Evolutionary conservation across 2,888 invertebrate species (phyloP).

Genomic region (Mimumesa dahlbomi): DNA sequence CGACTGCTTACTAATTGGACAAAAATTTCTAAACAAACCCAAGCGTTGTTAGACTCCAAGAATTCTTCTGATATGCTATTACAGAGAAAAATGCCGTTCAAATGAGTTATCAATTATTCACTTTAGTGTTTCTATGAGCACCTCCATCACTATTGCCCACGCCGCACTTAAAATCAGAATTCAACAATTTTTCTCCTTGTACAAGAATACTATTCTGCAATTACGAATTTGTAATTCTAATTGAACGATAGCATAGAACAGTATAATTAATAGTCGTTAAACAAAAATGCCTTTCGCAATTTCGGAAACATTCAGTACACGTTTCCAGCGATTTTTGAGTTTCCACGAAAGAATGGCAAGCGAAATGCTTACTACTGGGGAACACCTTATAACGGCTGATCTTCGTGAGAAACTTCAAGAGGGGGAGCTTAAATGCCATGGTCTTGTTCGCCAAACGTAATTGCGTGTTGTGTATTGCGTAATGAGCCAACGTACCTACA

Average conservation of each 20-base stretch:
- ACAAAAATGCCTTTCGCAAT: too few species aligned
- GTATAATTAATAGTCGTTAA: too few species aligned
- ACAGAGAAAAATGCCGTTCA: background rate
- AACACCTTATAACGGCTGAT: slow-evolving; percentile 8
- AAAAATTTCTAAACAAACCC: too few species aligned
- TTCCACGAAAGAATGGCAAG: slow-evolving; percentile 11
- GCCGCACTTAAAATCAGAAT: too few species aligned
- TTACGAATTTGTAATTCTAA: too few species aligned
- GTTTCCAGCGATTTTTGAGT: background rate
- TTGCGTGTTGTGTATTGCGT: slow-evolving; percentile 28
- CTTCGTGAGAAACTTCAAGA: slow-evolving; percentile 11
- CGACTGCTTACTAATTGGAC: background rate
- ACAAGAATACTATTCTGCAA: too few species aligned
- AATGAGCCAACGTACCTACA: slow-evolving; percentile 2
- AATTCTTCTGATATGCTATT: background rate
- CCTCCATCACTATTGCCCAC: too few species aligned
- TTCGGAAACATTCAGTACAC: too few species aligned
- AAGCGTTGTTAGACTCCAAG: background rate
- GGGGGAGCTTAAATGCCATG: slow-evolving; percentile 35
- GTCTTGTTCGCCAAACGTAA: slow-evolving; percentile 45
- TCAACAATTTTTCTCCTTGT: too few species aligned
- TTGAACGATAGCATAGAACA: too few species aligned
- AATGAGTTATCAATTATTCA: background rate
- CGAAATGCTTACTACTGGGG: background rate
- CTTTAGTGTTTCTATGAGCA: background rate